Percentiles rank a stretch among this genome's conserved stretches.
Conservation (phyloP, 2,797 vertebrate species). For the Macroramphosus scolopax region DNA sequence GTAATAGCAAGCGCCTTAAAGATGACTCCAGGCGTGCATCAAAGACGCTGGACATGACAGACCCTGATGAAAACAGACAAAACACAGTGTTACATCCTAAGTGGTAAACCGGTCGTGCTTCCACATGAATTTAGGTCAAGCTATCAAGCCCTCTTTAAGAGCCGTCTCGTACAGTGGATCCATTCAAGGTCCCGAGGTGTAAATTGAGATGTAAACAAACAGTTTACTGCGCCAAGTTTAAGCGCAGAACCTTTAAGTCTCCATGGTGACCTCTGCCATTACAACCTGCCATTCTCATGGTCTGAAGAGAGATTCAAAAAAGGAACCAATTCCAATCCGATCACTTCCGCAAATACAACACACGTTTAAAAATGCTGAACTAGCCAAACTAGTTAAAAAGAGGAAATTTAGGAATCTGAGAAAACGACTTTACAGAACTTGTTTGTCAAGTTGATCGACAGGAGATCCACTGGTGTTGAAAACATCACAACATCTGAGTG, state of each 20-base stretch:
- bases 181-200: slow-evolving; percentile 49
- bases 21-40: no score
- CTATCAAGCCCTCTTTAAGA: slow-evolving; percentile 25
- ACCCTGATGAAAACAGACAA: slow-evolving; percentile 29
- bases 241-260: slow-evolving; percentile 22
- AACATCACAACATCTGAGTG: no score
- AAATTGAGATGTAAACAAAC: slow-evolving; percentile 66
- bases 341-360: background rate
- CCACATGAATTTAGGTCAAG: slow-evolving; percentile 47
- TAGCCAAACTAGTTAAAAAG: no score
- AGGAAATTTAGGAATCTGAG: no score
- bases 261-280: slow-evolving; percentile 32
- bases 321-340: slow-evolving; percentile 8
- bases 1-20: background rate
- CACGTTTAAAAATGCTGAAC: no score
- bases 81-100: slow-evolving; percentile 25
- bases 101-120: slow-evolving; percentile 20
- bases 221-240: slow-evolving; percentile 41
- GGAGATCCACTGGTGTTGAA: no score
- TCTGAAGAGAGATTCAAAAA: slow-evolving; percentile 12
- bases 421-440: no score
- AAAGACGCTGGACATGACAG: background rate
- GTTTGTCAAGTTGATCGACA: no score
- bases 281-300: slow-evolving; percentile 23
- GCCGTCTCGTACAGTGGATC: slow-evolving; percentile 33